These are phyloP conservation scores for Neoascia interrupta DNA, from an alignment of 2,888 invertebrate genomes.

Conservation along the genomic window DNA sequence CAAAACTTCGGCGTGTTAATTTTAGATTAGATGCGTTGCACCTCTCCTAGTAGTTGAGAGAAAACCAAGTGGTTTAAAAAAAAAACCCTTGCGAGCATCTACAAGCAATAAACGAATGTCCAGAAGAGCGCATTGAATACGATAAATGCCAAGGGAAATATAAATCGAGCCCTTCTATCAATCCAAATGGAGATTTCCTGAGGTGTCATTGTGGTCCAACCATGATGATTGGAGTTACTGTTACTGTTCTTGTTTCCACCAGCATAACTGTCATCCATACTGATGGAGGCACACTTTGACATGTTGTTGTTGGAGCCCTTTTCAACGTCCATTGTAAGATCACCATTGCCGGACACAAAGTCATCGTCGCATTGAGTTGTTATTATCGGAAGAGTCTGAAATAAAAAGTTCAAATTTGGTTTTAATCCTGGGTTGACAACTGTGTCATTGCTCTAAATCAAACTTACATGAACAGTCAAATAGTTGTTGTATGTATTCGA, in stretches of 20 bases:
- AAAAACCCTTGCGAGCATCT: slow-evolving; percentile 50
- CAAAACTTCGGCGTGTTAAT: slow-evolving; percentile 46
- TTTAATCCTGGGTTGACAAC: no score
- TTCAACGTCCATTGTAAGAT: slow-evolving; percentile 71
- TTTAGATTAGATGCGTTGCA: slow-evolving; percentile 27
- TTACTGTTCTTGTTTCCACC: slow-evolving; percentile 70
- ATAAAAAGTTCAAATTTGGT: no score
- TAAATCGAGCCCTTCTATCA: slow-evolving; percentile 86
- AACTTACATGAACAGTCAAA: slow-evolving; percentile 86
- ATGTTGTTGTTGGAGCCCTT: slow-evolving; percentile 61
- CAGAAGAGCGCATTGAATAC: slow-evolving; percentile 90
- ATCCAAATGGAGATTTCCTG: slow-evolving; percentile 94
- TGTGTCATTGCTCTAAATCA: no score
- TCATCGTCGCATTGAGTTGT: slow-evolving; percentile 85
- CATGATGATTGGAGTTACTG: slow-evolving; percentile 78
- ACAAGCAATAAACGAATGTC: slow-evolving; percentile 86
- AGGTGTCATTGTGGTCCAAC: slow-evolving; percentile 91
- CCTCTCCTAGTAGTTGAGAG: slow-evolving; percentile 13
- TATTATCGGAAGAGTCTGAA: slow-evolving; percentile 83
- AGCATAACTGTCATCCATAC: slow-evolving; percentile 70
- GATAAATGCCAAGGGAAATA: slow-evolving; percentile 89
- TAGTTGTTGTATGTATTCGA: slow-evolving; percentile 85
- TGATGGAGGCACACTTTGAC: slow-evolving; percentile 61
- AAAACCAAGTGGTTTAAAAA: background rate
- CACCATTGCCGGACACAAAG: slow-evolving; percentile 71